Evolutionary conservation across 64 coral and sea anemone genomes (phyloP).

Genomic region (Orbicella faveolata): DNA sequence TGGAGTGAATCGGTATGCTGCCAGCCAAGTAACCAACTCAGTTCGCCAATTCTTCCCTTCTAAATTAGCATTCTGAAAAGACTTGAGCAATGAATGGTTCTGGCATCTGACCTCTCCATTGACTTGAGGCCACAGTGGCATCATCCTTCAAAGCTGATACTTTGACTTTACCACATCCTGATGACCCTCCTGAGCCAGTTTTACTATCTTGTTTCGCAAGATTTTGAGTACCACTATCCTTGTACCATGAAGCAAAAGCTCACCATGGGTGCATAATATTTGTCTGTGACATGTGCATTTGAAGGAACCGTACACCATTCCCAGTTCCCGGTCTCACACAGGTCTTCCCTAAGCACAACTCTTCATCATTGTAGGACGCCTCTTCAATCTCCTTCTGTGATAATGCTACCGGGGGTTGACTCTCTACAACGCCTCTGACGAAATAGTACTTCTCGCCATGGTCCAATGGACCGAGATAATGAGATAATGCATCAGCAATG

Average conservation of each 20-base stretch:
- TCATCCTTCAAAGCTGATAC: not conserved
- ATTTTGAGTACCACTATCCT: slow-evolving; percentile 14
- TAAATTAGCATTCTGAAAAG: not conserved
- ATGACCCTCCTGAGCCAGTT: no score
- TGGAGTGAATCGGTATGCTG: not conserved
- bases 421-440: slow-evolving; percentile 5
- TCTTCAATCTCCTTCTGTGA: slow-evolving; percentile 34
- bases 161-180: no score
- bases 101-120: not conserved
- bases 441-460: not conserved
- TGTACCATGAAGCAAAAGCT: slow-evolving; percentile 2
- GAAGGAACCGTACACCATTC: not conserved
- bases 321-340: slow-evolving; percentile 6
- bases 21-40: not conserved
- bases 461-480: not conserved
- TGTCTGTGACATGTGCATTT: slow-evolving; percentile 13
- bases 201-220: not conserved
- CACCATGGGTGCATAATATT: slow-evolving; percentile 1
- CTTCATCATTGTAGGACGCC: slow-evolving; percentile 46
- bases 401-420: slow-evolving; percentile 38
- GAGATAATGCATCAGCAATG: slow-evolving; percentile 18
- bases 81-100: not conserved
- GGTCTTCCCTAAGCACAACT: slow-evolving; percentile 19
- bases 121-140: not conserved
- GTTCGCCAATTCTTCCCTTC: not conserved